Percentiles rank a stretch among this genome's conserved stretches.
Conservation (phyloP, 1,140 invertebrate genomes). For the Neoseiulus cucumeris region DNA sequence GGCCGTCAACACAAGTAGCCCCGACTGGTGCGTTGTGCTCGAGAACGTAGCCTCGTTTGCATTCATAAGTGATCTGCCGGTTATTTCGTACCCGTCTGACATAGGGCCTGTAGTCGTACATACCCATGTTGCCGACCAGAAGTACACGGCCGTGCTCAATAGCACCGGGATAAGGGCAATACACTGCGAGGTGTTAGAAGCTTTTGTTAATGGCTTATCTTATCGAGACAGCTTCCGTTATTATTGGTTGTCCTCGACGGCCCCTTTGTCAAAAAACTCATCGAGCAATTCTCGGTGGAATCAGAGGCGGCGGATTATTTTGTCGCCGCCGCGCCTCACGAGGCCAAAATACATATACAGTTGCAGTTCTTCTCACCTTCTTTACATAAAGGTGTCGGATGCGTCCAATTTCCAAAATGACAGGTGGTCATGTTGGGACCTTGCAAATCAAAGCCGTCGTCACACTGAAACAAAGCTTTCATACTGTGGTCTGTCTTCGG, state of each 20-base stretch:
- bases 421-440: conserved; percentile 54
- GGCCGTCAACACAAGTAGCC: conserved; percentile 71
- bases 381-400: conserved; percentile 56
- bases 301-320: too few species aligned
- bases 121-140: conserved; percentile 84
- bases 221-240: too few species aligned
- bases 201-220: background rate
- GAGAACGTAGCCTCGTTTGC: conserved; percentile 68
- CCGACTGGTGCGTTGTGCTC: conserved; percentile 61
- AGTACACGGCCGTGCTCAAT: conserved; percentile 75
- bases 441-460: conserved; percentile 62
- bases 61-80: conserved; percentile 90
- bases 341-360: too few species aligned
- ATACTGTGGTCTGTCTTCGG: conserved; percentile 87
- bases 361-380: conserved; percentile 47
- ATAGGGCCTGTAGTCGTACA: conserved; percentile 90
- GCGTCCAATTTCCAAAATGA: conserved; percentile 78
- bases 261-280: too few species aligned
- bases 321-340: too few species aligned
- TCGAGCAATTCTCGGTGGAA: too few species aligned
- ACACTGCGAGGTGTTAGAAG: conserved; percentile 39
- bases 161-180: conserved; percentile 78
- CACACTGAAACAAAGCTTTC: conserved; percentile 72
- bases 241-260: too few species aligned
- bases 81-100: conserved; percentile 73